These are phyloP conservation scores for Empis livida DNA, from an alignment of 2,888 invertebrate genomes.

Conservation along the genomic window DNA sequence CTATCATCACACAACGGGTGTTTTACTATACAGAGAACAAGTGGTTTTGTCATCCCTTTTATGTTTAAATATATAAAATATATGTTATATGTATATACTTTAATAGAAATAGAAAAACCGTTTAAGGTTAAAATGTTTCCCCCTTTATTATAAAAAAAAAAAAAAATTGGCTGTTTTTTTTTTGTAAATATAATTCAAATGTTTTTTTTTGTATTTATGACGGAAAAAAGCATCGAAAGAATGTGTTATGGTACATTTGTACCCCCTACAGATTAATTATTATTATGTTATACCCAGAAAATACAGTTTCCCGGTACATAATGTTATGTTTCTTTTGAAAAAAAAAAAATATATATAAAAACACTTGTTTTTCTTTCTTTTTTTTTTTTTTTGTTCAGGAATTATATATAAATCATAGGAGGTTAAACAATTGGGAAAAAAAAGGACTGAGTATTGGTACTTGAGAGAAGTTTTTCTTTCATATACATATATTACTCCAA, in stretches of 20 bases:
- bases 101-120: background rate
- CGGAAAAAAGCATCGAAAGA: background rate
- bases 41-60: background rate
- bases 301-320: background rate
- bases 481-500: too few species aligned
- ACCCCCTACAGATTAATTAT: background rate
- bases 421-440: slow-evolving; percentile 11
- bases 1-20: background rate
- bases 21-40: background rate
- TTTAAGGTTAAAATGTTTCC: background rate
- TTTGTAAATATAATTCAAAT: background rate
- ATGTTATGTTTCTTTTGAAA: background rate
- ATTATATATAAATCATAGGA: slow-evolving; percentile 14
- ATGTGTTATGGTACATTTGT: background rate
- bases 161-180: background rate
- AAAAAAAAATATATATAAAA: slow-evolving; percentile 6
- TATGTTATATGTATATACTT: too few species aligned
- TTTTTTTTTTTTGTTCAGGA: slow-evolving; percentile 14
- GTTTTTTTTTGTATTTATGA: background rate
- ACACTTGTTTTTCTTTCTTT: too few species aligned
- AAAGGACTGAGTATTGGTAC: background rate
- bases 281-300: background rate
- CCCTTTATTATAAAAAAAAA: background rate
- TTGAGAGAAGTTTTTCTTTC: too few species aligned
- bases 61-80: background rate